A percentile compares a stretch with the other conserved stretches of the same genome.
Evolutionary conservation across 2,888 invertebrate genomes (phyloP).

Genomic region (Tenthredo scrophulariae): DNA sequence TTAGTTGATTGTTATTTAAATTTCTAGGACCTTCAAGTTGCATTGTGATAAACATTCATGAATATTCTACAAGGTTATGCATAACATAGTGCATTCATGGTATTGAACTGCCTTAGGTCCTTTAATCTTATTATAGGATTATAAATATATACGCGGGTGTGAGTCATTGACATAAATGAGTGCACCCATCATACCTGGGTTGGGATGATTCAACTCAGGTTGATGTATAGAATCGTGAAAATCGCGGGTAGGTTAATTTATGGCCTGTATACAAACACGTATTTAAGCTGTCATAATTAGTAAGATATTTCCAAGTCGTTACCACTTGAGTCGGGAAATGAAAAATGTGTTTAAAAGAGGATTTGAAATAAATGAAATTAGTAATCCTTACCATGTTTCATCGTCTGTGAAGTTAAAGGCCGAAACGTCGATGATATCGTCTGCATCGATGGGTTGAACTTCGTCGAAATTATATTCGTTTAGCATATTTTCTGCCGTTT

Average conservation of each 20-base stretch:
- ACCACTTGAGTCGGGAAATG: background rate
- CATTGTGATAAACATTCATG: background rate
- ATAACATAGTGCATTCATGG: background rate
- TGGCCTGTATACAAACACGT: background rate
- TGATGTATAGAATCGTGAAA: background rate
- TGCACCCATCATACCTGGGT: background rate
- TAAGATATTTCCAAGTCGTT: background rate
- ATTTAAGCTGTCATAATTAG: background rate
- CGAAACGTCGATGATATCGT: conserved; percentile 67
- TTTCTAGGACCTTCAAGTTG: background rate
- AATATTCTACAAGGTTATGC: conserved; percentile 8
- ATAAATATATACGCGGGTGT: conserved; percentile 18
- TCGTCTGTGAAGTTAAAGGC: conserved; percentile 63
- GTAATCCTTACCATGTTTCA: conserved; percentile 65
- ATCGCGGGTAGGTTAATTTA: background rate
- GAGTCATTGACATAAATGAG: conserved; percentile 44
- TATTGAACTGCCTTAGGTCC: background rate
- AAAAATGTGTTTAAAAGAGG: background rate
- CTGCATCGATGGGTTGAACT: conserved; percentile 57
- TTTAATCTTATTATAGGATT: conserved; percentile 12
- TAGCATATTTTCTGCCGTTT: conserved; percentile 53
- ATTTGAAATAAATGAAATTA: background rate
- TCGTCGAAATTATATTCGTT: conserved; percentile 56
- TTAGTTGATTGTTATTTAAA: background rate
- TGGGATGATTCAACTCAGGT: conserved; percentile 28